A percentile compares a stretch with the other conserved stretches of the same genome.
These are phyloP conservation scores for Silurus asotus DNA, from an alignment of 2,113 vertebrate genomes.

Conservation along the genomic window DNA sequence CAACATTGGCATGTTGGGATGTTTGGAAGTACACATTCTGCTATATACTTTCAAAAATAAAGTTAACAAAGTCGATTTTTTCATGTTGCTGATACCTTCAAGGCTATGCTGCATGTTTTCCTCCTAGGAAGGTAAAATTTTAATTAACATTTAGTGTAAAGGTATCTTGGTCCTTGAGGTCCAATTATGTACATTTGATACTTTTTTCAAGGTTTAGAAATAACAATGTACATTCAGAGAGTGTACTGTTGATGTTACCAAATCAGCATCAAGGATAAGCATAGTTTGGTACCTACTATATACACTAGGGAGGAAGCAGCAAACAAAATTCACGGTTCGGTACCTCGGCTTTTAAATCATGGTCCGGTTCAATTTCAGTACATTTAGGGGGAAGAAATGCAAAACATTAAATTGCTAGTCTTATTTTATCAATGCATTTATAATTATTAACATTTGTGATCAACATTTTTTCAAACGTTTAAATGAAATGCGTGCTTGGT, in stretches of 20 bases:
- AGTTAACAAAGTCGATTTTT: background rate
- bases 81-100: background rate
- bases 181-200: background rate
- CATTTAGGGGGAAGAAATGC: too few species aligned
- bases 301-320: background rate
- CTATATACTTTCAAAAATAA: background rate
- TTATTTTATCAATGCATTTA: too few species aligned
- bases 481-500: too few species aligned
- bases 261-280: background rate
- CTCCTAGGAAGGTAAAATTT: background rate
- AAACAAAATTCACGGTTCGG: too few species aligned
- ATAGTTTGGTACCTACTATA: background rate
- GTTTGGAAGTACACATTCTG: background rate
- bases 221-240: background rate
- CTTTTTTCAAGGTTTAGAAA: background rate
- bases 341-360: too few species aligned
- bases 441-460: too few species aligned
- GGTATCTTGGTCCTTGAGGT: background rate
- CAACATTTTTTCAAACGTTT: too few species aligned
- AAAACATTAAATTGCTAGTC: too few species aligned
- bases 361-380: too few species aligned
- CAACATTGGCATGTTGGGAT: background rate
- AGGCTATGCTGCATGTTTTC: background rate
- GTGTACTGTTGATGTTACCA: background rate
- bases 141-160: background rate